These are phyloP conservation scores for Heliconius congener DNA, from an alignment of 1,140 invertebrate genomes.

Conservation along the genomic window DNA sequence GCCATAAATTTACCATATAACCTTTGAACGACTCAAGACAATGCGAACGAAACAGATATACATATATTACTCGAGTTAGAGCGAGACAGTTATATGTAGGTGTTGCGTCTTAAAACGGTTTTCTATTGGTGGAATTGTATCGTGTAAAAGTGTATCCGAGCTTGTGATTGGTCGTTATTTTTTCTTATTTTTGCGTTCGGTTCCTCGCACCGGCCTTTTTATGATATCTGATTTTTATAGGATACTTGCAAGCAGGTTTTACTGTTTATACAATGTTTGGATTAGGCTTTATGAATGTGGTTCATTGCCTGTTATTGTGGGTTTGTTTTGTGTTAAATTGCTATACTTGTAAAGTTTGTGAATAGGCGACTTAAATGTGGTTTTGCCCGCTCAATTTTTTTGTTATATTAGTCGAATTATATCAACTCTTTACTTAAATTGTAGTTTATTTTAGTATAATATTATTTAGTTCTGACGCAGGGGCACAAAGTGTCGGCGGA, in stretches of 20 bases:
- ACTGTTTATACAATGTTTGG: conserved; percentile 59
- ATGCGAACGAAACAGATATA: conserved; percentile 36
- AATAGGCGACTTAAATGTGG: too few species aligned
- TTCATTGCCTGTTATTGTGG: conserved; percentile 31
- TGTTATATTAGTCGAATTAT: too few species aligned
- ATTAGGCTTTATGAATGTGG: conserved; percentile 37
- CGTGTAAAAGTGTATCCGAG: conserved; percentile 60
- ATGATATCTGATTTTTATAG: conserved; percentile 68
- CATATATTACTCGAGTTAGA: conserved; percentile 43
- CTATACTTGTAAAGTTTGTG: background rate
- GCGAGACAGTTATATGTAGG: conserved; percentile 46
- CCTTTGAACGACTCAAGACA: conserved; percentile 42
- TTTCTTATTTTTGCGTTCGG: conserved; percentile 51
- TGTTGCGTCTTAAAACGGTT: conserved; percentile 56
- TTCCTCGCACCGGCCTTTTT: conserved; percentile 55
- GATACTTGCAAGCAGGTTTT: conserved; percentile 59
- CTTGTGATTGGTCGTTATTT: conserved; percentile 59
- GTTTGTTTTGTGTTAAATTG: conserved; percentile 21
- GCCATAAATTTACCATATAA: conserved; percentile 47
- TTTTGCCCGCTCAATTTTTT: too few species aligned
- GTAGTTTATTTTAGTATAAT: too few species aligned
- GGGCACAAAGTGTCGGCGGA: too few species aligned
- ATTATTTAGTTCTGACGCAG: too few species aligned
- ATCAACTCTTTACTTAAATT: too few species aligned
- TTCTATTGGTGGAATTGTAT: conserved; percentile 69